Conservation (phyloP, 2,113 vertebrate species). For the Corythornis vintsioides region DNA sequence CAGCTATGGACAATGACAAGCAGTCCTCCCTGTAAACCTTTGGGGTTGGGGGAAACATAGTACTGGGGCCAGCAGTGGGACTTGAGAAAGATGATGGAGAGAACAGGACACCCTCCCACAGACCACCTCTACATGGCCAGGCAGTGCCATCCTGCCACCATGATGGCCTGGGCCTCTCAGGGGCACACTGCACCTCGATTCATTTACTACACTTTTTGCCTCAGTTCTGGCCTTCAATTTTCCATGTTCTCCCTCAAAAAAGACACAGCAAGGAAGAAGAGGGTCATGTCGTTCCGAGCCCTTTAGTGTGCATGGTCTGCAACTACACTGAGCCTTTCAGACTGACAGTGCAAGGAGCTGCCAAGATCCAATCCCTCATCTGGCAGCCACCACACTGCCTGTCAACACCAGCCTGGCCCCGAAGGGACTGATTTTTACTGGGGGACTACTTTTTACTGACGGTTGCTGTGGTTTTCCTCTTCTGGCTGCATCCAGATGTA, state of each 20-base stretch:
- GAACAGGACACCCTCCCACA: background rate
- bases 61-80: background rate
- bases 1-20: rapidly evolving
- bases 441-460: rapidly evolving
- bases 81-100: rapidly evolving
- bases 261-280: rapidly evolving
- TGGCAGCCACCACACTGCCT: rapidly evolving
- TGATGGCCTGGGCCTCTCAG: rapidly evolving
- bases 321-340: rapidly evolving
- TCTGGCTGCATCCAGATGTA: background rate
- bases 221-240: background rate
- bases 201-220: background rate
- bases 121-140: background rate
- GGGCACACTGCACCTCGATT: rapidly evolving
- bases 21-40: background rate
- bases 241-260: background rate
- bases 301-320: rapidly evolving
- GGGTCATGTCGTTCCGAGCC: background rate
- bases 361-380: rapidly evolving
- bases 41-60: background rate
- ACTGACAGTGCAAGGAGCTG: rapidly evolving
- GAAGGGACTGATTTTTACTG: rapidly evolving
- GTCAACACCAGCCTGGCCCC: background rate
- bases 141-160: rapidly evolving
- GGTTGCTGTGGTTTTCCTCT: rapidly evolving